Evolutionary conservation across 1,140 invertebrate genomes (phyloP).

Genomic region (Lanistes nyassanus): DNA sequence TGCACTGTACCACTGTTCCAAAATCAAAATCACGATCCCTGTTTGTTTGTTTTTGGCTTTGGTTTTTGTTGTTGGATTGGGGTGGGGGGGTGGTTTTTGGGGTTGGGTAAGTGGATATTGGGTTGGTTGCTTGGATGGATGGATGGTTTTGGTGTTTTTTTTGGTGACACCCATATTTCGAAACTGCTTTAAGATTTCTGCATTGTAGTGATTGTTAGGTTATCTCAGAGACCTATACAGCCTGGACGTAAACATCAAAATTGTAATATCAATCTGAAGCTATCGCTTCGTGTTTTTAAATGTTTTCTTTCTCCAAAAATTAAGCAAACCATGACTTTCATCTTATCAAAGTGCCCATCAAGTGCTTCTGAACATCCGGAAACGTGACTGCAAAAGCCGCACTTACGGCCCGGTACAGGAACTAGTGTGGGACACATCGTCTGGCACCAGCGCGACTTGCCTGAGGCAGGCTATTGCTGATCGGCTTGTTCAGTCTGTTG

Average conservation of each 20-base stretch:
- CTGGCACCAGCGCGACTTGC: conserved; percentile 36
- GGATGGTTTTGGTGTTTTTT: too few relatives aligned
- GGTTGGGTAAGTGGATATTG: too few relatives aligned
- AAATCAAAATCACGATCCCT: too few relatives aligned
- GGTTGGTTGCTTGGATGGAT: too few relatives aligned
- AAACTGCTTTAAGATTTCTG: too few relatives aligned
- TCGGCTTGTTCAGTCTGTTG: conserved; percentile 42
- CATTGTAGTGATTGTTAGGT: too few relatives aligned
- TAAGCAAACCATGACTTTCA: not conserved
- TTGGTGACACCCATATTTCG: too few relatives aligned
- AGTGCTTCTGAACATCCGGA: conserved; percentile 5
- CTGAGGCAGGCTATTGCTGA: conserved; percentile 45
- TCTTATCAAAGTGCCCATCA: not conserved
- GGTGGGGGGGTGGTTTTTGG: too few relatives aligned
- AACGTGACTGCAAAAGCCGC: conserved; percentile 23
- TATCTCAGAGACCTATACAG: not conserved
- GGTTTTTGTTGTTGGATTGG: not conserved
- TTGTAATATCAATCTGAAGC: too few relatives aligned
- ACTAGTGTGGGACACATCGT: conserved; percentile 54
- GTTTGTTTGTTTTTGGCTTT: not conserved
- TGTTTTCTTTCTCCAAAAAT: not conserved
- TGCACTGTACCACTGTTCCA: not conserved
- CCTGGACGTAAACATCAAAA: not conserved
- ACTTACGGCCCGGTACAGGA: conserved; percentile 46
- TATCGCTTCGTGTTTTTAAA: not conserved